Percentiles rank a stretch among this genome's conserved stretches.
These are phyloP conservation scores for Julus scandinavius DNA, from an alignment of 2,888 invertebrate genomes.

Conservation along the genomic window DNA sequence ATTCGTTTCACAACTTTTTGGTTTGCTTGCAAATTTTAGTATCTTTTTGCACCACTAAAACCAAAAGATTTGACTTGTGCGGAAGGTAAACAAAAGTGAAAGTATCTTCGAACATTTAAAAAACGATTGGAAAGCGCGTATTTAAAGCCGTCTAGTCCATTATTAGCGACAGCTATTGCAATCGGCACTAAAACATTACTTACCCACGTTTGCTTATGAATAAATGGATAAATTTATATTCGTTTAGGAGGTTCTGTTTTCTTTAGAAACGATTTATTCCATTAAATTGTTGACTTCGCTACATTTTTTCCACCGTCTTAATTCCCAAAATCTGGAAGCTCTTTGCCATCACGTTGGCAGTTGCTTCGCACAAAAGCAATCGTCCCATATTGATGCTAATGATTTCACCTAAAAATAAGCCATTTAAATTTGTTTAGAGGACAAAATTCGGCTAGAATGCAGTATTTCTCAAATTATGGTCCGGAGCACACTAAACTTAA, in stretches of 20 bases:
- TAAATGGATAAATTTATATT: slow-evolving; percentile 29
- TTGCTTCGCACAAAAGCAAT: slow-evolving; percentile 90
- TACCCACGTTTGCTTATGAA: slow-evolving; percentile 12
- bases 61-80: no score
- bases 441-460: neutral
- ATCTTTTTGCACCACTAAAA: no score
- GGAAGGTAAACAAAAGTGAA: no score
- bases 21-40: no score
- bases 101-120: no score
- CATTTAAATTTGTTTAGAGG: neutral
- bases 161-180: slow-evolving; percentile 16
- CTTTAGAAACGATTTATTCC: neutral
- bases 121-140: neutral
- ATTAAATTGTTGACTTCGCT: slow-evolving; percentile 61
- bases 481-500: no score
- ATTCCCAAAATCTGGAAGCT: slow-evolving; percentile 93
- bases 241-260: neutral
- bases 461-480: no score
- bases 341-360: slow-evolving; percentile 85
- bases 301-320: slow-evolving; percentile 92
- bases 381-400: slow-evolving; percentile 85
- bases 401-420: slow-evolving; percentile 75
- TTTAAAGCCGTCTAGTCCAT: neutral
- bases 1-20: no score
- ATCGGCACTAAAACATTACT: neutral